Evolutionary conservation across 35 echinoderm and acorn worm genomes (phyloP), one percentile per base, ranked within the genome.

Genomic region (Amphiura filiformis): DNA sequence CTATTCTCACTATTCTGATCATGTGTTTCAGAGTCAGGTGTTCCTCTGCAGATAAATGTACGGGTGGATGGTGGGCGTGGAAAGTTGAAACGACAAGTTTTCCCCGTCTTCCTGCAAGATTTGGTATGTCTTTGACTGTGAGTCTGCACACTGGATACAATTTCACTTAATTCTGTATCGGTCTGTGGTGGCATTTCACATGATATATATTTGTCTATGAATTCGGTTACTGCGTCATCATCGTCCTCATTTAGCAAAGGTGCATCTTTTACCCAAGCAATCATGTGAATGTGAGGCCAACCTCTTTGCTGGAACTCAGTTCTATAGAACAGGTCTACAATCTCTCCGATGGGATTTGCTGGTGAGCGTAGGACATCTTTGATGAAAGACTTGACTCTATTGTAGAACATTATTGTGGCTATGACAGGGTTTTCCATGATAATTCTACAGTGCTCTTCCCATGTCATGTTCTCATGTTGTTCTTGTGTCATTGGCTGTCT

Each of bases 121-220:
- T 91, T 95, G 83, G 93, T 84, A 87, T 95, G 93, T 32, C 85
- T 96, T 90, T 33, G 89, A 86, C 85, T 92, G 52, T 89, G 86
- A 57, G 65, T 52, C 38, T 93, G 94, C 15, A 96, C 90, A 41
- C 15, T 47, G 34, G 81, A 86, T 22, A 96, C 90, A 40, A 89
- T 96, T 83, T 96, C 90, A 84, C 81, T 22, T 40, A 96, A 36
- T 78, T 86, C 90, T 49, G 75, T 36, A 70, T 93, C 90, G 57
- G 31, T 79, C 85, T 89, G 78, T 56, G 35, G 57, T 57, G 90
- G 90, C 30, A 87, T 70, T 57, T 78, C 64, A 76, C 83, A 87
- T 39, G 65, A 75, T 40, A 92, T 86, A 57, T 41, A 93, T 79
- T 83, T 88, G 82, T 93, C 82, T 35, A 95, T 44, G 35, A 95